A percentile compares a stretch with the other conserved stretches of the same genome.
phyloP scores from a whole-genome alignment of 2,888 invertebrate species.

The Lasioglossum leucozonium region DNA sequence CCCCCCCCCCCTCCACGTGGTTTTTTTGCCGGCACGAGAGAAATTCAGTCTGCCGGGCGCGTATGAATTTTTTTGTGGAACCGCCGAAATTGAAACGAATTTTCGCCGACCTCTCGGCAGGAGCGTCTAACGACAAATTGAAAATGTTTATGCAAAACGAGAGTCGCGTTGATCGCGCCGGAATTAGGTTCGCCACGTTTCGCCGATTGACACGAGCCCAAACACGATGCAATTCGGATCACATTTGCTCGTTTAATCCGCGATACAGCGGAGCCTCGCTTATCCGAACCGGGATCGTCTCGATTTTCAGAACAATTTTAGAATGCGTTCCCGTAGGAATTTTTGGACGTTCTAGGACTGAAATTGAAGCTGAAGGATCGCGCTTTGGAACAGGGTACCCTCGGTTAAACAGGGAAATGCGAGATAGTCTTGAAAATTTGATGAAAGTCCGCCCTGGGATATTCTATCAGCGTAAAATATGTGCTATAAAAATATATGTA shows the following conservation, averaged over 20 bases:
- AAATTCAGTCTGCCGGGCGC: not conserved
- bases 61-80: constrained; percentile 23
- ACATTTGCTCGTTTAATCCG: not conserved
- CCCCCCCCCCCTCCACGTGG: not conserved
- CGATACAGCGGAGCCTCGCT: no score
- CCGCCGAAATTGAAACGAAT: constrained; percentile 33
- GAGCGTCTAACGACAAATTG: no score
- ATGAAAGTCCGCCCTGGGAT: no score
- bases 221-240: not conserved
- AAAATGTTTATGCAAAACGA: not conserved
- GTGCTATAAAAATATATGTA: not conserved
- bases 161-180: not conserved
- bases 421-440: no score
- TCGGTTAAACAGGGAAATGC: no score
- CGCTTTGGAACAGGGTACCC: no score
- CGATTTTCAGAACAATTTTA: no score
- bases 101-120: not conserved
- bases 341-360: no score
- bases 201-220: not conserved
- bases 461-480: no score
- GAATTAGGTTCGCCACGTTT: not conserved
- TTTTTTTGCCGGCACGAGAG: constrained; percentile 20
- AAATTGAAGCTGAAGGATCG: no score
- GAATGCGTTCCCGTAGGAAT: no score
- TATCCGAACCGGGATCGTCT: no score